Base-by-base conservation (phyloP, 2,113 vertebrate species). In the Sclerurus mexicanus region DNA sequence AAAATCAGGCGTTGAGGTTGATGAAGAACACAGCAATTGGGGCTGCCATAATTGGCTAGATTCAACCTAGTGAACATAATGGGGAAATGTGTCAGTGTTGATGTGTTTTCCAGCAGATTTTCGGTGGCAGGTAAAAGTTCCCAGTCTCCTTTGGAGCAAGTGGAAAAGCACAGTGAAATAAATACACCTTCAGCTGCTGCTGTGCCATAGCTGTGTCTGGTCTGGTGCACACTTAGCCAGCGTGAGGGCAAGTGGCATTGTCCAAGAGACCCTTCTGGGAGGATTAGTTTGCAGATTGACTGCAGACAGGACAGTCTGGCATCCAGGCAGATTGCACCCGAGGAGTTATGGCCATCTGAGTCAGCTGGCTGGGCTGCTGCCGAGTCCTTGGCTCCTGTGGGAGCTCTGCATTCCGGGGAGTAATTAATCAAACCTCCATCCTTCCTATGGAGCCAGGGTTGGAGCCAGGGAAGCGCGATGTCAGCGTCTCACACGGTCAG, bases 361-460 rank as follows among this genome's bases (percentile, higher is more conserved):
- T 91, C 86, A 89, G 92, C 74, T 85, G 74, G n/a, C n/a, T 77
- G 93, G 85, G 68, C 81, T 83, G 89, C 85, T 4, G 19, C 78
- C 14, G 59, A 83, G 72, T 55, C 79, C 79, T 93, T 95, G 84
- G 92, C 78, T 79, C 66, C 56, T 37, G 22, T 47, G 46, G 47
- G 42, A 72, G 58, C 69, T 92, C 80, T 91, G 88, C 82, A 87
- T 92, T 42, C 53, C 62, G 72, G 63, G 72, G 77, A 92, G 75
- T 88, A 64, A 72, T 82, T 85, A 85, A 93, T 96, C 90, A 96
- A 79, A 69, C 56, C 35, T 82, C 66, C 64, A 16, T 92, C 60
- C 18, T 91, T 91, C 89, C 84, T 60, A 56, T 21, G 55, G 85
- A 93, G 53, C 82, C 47, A 23, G 67, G 55, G 63, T 0, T 92